Conservation (phyloP, 2,888 invertebrate species). For the Metacarcinus magister region DNA sequence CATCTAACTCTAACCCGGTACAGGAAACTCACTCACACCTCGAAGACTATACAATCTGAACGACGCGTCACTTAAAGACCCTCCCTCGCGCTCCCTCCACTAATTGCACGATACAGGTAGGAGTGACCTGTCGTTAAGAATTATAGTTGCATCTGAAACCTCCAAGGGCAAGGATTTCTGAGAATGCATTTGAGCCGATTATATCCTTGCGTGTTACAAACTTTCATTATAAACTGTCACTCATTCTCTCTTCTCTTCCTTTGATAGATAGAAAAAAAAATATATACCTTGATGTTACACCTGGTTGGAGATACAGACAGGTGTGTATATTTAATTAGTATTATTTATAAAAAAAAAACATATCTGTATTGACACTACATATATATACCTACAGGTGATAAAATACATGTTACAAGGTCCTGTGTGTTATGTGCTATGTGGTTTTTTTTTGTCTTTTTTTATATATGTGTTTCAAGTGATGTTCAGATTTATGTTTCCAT, state of each 20-base stretch:
- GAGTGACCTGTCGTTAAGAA: constrained; percentile 6
- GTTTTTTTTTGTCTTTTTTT: too few relatives aligned
- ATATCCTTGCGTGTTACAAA: not conserved
- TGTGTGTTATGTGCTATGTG: too few relatives aligned
- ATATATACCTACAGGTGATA: not conserved
- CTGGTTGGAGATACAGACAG: not conserved
- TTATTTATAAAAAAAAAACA: too few relatives aligned
- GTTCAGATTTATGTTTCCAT: not conserved
- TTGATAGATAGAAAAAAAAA: not conserved
- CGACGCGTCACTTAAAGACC: not conserved
- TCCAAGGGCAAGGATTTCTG: not conserved
- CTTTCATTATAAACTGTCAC: not conserved
- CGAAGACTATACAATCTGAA: constrained; percentile 1
- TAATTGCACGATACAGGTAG: constrained; percentile 4
- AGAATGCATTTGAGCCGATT: not conserved
- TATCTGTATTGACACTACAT: not conserved
- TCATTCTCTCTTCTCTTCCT: not conserved
- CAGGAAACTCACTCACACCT: not conserved
- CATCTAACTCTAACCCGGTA: too few relatives aligned
- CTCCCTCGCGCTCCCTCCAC: not conserved
- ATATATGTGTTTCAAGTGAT: not conserved
- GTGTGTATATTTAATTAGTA: not conserved
- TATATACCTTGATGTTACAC: not conserved
- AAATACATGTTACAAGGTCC: too few relatives aligned
- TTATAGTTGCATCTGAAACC: not conserved